A percentile compares a stretch with the other conserved stretches of the same genome.
Evolutionary conservation across 2,797 vertebrate species (phyloP).

Genomic region (Peromyscus nudipes): DNA sequence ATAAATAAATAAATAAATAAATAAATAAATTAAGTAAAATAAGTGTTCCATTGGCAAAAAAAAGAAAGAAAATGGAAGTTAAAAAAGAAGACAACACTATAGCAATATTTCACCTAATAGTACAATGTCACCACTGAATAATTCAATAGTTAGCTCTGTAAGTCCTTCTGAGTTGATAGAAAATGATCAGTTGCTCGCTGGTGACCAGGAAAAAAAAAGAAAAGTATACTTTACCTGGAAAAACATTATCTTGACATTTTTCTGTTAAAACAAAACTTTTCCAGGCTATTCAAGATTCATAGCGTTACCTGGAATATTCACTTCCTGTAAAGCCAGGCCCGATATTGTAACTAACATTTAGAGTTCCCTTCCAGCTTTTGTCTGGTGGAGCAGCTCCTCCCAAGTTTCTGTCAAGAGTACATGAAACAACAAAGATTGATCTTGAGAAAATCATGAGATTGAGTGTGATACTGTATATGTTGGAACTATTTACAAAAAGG

Average conservation of each 20-base stretch:
- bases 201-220: neutral
- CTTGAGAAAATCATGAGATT: neutral
- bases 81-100: neutral
- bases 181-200: constrained; percentile 1
- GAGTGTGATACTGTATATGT: neutral
- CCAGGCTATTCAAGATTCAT: neutral
- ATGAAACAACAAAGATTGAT: constrained; percentile 50
- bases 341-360: constrained; percentile 93
- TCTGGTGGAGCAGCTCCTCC: constrained; percentile 92
- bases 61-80: neutral
- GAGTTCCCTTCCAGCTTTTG: constrained; percentile 94
- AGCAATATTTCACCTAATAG: neutral
- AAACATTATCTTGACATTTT: constrained; percentile 75
- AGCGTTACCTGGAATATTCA: constrained; percentile 90
- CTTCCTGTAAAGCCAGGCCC: constrained; percentile 93
- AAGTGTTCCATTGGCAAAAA: too few relatives aligned
- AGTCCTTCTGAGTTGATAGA: neutral
- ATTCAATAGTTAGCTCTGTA: neutral
- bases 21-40: too few relatives aligned
- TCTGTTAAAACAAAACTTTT: neutral
- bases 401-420: constrained; percentile 91
- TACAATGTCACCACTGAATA: neutral
- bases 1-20: too few relatives aligned
- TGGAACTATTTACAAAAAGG: neutral
- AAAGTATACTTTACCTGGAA: constrained; percentile 86